A percentile compares a stretch with the other conserved stretches of the same genome.
Evolutionary conservation across 2,797 vertebrate species (phyloP).

Genomic region (Sarcophilus harrisii): DNA sequence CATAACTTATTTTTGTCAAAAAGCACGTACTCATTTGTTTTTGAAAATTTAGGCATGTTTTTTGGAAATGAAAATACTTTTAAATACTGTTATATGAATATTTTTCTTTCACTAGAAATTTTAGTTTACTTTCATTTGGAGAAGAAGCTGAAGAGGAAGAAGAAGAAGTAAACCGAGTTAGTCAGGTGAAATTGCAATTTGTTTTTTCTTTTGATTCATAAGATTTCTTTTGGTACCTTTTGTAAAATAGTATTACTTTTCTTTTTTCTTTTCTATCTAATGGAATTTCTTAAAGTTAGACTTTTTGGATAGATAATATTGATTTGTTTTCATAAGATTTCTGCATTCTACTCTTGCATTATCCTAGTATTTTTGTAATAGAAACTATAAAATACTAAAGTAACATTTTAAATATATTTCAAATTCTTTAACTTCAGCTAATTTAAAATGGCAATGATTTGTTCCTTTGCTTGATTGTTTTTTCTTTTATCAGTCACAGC

Average conservation of each 20-base stretch:
- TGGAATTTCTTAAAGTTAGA: background rate
- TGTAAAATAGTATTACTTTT: conserved; percentile 5
- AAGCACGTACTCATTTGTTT: conserved; percentile 36
- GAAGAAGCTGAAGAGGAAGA: conserved; percentile 98
- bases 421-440: background rate
- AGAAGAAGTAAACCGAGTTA: conserved; percentile 93
- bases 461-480: background rate
- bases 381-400: background rate
- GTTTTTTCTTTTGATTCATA: conserved; percentile 34
- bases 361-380: background rate
- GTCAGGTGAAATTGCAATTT: conserved; percentile 89
- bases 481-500: background rate
- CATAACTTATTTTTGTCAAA: conserved; percentile 33
- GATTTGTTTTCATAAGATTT: conserved; percentile 36
- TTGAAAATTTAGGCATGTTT: conserved; percentile 19
- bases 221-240: background rate
- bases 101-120: conserved; percentile 89
- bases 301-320: background rate
- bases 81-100: conserved; percentile 39
- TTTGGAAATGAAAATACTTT: conserved; percentile 45
- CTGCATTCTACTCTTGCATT: conserved; percentile 40
- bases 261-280: background rate
- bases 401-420: background rate
- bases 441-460: background rate
- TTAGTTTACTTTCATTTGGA: conserved; percentile 96